These are phyloP conservation scores for Philereme vetulata DNA, from an alignment of 2,888 invertebrate species.

Conservation along the genomic window DNA sequence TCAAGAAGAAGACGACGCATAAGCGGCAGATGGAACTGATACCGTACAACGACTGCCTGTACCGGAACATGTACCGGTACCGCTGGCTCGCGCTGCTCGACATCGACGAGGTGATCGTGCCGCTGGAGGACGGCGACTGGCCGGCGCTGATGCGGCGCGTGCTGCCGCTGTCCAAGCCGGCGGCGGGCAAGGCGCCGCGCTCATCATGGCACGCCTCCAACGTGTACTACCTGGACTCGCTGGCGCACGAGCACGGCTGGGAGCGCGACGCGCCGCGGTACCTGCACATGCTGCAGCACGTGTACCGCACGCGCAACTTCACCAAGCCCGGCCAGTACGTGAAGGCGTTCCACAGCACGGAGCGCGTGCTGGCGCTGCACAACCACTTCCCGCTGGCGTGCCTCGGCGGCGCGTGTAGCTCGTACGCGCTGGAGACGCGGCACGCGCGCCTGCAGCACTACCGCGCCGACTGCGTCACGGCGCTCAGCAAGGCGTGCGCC, in stretches of 20 bases:
- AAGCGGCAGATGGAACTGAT: conserved; percentile 97
- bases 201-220: conserved; percentile 95
- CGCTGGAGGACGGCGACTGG: conserved; percentile 90
- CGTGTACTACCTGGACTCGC: conserved; percentile 95
- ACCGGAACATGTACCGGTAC: conserved; percentile 95
- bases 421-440: conserved; percentile 91
- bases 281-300: conserved; percentile 97
- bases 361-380: conserved; percentile 93
- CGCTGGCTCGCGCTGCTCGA: conserved; percentile 95
- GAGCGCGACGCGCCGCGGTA: conserved; percentile 92
- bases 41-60: conserved; percentile 98
- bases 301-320: conserved; percentile 94
- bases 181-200: conserved; percentile 79
- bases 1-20: conserved; percentile 95
- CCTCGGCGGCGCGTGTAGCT: conserved; percentile 92
- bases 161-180: conserved; percentile 85
- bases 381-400: conserved; percentile 97
- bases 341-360: conserved; percentile 97
- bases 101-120: conserved; percentile 98
- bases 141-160: conserved; percentile 89
- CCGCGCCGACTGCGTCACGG: conserved; percentile 95
- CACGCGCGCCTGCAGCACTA: conserved; percentile 97
- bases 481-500: conserved; percentile 92
- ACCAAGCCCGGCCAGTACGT: conserved; percentile 97
- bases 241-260: conserved; percentile 90